Evolutionary conservation across 2,113 vertebrate genomes (phyloP).

Genomic region (Carollia perspicillata): DNA sequence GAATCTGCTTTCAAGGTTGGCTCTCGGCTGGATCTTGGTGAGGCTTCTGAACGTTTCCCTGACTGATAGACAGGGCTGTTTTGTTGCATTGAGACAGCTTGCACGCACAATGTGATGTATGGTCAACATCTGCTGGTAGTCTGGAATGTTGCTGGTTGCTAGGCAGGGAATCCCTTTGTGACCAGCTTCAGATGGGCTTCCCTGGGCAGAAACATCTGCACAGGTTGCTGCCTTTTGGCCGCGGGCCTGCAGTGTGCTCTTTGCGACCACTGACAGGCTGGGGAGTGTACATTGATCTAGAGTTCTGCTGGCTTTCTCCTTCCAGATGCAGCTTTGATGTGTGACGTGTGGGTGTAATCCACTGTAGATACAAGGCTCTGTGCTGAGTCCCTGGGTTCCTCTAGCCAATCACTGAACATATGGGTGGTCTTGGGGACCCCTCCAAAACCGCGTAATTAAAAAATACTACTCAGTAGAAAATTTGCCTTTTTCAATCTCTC

Average conservation of each 20-base stretch:
- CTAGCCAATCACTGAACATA: not conserved
- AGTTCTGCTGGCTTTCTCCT: not conserved
- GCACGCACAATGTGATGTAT: not conserved
- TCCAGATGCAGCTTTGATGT: not conserved
- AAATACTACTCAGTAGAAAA: not conserved
- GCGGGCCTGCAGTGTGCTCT: not conserved
- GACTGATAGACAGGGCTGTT: not conserved
- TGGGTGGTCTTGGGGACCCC: not conserved
- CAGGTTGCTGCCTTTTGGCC: rapidly evolving
- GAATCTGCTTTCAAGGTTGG: not conserved
- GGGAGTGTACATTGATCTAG: not conserved
- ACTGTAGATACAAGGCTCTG: not conserved
- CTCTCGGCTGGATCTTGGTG: not conserved
- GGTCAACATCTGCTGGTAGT: not conserved
- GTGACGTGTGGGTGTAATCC: not conserved
- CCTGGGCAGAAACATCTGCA: not conserved
- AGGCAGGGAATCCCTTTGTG: not conserved
- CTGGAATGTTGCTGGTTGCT: not conserved
- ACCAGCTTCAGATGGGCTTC: not conserved
- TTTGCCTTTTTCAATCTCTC: not conserved
- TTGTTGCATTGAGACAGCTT: not conserved
- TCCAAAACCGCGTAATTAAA: not conserved
- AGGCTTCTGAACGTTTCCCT: not conserved
- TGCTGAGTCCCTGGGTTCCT: not conserved
- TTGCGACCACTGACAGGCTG: not conserved